Percentiles rank a stretch among this genome's conserved stretches.
phyloP scores from a whole-genome alignment of 1,140 invertebrate genomes.

The Phocides pigmalion region DNA sequence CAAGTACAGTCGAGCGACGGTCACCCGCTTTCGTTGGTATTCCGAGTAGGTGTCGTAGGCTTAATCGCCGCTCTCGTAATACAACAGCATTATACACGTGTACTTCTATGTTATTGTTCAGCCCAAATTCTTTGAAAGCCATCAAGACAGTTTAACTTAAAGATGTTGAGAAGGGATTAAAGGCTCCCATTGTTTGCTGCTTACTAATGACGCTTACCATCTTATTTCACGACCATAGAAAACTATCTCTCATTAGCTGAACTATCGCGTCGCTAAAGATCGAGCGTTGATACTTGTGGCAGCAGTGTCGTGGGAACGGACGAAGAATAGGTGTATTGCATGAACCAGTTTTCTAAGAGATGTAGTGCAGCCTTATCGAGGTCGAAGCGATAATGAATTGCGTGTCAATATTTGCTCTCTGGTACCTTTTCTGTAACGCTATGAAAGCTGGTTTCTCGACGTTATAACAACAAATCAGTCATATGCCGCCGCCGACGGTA shows the following conservation, averaged over 20 bases:
- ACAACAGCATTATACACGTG: slow-evolving; percentile 3
- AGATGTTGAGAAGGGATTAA: slow-evolving; percentile 21
- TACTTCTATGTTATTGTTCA: slow-evolving; percentile 10
- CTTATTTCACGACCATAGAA: slow-evolving; percentile 56
- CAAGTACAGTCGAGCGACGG: slow-evolving; percentile 52
- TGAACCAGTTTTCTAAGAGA: slow-evolving; percentile 77
- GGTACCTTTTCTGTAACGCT: slow-evolving; percentile 32
- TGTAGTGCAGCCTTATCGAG: slow-evolving; percentile 72
- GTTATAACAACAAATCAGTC: not conserved
- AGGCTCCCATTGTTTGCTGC: slow-evolving; percentile 14
- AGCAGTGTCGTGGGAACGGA: slow-evolving; percentile 72
- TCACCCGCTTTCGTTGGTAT: slow-evolving; percentile 54
- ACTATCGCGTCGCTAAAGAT: slow-evolving; percentile 71
- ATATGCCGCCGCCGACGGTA: not conserved
- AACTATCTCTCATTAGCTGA: slow-evolving; percentile 67
- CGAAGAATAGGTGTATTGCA: slow-evolving; percentile 65
- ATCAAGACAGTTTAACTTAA: slow-evolving; percentile 10
- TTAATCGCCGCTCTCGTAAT: not conserved
- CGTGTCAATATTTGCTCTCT: slow-evolving; percentile 71
- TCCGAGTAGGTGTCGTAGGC: slow-evolving; percentile 30
- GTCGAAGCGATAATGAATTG: slow-evolving; percentile 69
- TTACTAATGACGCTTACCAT: slow-evolving; percentile 35
- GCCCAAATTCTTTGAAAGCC: slow-evolving; percentile 9
- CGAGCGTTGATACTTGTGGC: slow-evolving; percentile 56
- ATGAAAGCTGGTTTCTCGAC: slow-evolving; percentile 1